These are phyloP conservation scores for Erannis defoliaria DNA, from an alignment of 2,888 invertebrate species.

Conservation along the genomic window DNA sequence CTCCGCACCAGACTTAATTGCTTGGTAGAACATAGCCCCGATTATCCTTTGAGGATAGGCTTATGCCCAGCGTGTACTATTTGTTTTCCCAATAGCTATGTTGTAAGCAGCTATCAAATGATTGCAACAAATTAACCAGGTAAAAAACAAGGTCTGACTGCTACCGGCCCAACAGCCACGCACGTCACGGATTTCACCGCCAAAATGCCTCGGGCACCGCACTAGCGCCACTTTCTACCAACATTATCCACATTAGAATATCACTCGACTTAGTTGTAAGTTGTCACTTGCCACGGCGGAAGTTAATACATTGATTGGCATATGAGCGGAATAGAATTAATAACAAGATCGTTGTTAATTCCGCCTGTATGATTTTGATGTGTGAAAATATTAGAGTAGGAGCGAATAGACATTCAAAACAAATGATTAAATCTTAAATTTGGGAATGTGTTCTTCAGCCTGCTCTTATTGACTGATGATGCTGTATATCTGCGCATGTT, in stretches of 20 bases:
- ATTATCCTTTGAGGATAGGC: no score
- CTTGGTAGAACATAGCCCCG: no score
- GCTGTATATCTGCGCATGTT: no score
- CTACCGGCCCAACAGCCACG: not conserved
- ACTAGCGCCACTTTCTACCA: constrained; percentile 44
- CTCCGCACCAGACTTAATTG: no score
- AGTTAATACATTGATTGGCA: not conserved
- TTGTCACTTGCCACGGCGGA: not conserved
- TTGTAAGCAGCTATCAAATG: not conserved
- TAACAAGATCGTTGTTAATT: not conserved
- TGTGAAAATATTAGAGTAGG: not conserved
- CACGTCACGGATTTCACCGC: constrained; percentile 47
- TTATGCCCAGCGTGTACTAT: not conserved
- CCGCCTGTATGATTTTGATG: not conserved
- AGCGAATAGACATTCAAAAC: not conserved
- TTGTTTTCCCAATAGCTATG: not conserved
- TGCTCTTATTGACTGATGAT: no score
- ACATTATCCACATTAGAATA: constrained; percentile 24
- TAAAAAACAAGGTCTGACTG: not conserved
- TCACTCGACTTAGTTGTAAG: not conserved
- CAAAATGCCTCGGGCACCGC: constrained; percentile 40
- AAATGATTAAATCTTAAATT: not conserved
- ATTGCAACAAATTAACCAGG: constrained; percentile 12
- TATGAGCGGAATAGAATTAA: not conserved
- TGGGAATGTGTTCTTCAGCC: not conserved